Base-by-base conservation (phyloP, 2,888 invertebrate species). In the Peribatodes rhomboidaria region DNA sequence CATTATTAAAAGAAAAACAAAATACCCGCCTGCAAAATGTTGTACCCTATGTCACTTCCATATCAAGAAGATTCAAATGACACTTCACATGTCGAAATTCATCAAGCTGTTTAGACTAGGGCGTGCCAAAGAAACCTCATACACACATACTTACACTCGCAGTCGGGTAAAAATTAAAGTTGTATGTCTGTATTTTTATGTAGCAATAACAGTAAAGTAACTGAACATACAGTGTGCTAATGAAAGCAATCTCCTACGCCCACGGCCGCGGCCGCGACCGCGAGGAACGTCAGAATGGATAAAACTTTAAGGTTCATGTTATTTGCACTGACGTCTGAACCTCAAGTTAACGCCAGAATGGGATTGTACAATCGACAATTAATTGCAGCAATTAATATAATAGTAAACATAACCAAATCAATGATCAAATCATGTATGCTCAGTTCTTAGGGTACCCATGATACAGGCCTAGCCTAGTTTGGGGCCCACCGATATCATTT, bases 331-430 rank as follows among this genome's bases (percentile, higher is more conserved):
- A 39, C 20, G 16, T 1, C 8, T 8, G 11, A 16, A 41, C 41
- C 49, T 13, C 8, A 52, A 20, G 11, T n/a, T 10, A 37, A 20
- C 20, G 39, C 42, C 10, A 42, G 2, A 9, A 22, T 14, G n/a
- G n/a, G 39, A 39, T 37, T 39, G 35, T 20, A 8, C n/a, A 14
- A 18, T 11, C 13, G 9, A 13, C 13, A 27, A 22, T 39, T 41
- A 53, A 53, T 53, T 8, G 4, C 22, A 39, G 22, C 22, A 14
- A 39, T 53, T 39, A 22, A 14, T 52, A 52, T 39, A 39, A 53
- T 39, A 39, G 53, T 39, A 39, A 22, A 41, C 20, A 53, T 53
- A 53, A 39, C 22, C 53, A 14, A n/a, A n/a, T n/a, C n/a, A n/a
- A n/a, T n/a, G n/a, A 27, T 53, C 9, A 22, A 18, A 14, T n/a